Evolutionary conservation across 2,797 vertebrate genomes (phyloP).

Genomic region (Sebastes itinus): DNA sequence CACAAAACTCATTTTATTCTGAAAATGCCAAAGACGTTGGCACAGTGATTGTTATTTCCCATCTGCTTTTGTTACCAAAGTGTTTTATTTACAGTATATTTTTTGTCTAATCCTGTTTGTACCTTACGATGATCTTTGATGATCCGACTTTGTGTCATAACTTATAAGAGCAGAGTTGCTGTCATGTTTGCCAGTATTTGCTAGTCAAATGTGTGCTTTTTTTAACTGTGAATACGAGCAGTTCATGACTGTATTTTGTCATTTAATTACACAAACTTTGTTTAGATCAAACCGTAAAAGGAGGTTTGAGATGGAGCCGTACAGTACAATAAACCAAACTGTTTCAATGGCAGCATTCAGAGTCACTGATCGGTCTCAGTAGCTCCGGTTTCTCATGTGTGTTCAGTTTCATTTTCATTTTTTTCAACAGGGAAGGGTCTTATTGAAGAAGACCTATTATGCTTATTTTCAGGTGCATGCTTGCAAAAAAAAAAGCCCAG

Average conservation of each 20-base stretch:
- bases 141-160: background rate
- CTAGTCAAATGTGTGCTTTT: background rate
- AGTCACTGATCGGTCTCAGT: background rate
- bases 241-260: background rate
- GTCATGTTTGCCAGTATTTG: background rate
- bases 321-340: background rate
- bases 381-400: background rate
- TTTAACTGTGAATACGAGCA: background rate
- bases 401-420: background rate
- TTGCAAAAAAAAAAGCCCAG: too few relatives aligned
- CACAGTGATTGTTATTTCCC: slow-evolving; percentile 16
- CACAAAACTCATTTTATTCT: background rate
- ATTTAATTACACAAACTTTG: background rate
- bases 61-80: slow-evolving; percentile 36
- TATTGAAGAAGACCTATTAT: background rate
- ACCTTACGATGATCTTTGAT: fast-evolving
- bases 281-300: background rate
- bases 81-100: background rate
- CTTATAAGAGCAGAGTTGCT: background rate
- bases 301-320: background rate
- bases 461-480: too few relatives aligned
- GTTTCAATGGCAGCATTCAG: background rate
- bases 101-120: background rate
- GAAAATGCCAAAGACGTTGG: slow-evolving; percentile 51
- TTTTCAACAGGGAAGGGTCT: background rate